Base-by-base conservation (phyloP, 2,888 invertebrate species). In the Chymomyza fuscimana region DNA sequence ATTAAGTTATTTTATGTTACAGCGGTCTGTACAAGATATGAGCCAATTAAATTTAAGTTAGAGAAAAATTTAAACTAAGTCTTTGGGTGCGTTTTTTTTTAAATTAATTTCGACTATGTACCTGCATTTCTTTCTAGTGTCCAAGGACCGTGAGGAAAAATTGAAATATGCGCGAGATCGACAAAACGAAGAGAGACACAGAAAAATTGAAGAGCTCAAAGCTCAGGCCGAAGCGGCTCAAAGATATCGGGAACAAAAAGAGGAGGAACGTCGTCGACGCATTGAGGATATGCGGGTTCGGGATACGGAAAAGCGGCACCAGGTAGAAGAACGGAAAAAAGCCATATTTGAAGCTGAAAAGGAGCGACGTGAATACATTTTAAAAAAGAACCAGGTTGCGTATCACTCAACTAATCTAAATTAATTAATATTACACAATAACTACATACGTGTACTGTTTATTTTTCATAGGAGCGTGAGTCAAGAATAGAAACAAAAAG, bases 181-280 rank as follows among this genome's bases (percentile, higher is more conserved):
- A 87, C 97, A 97, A 92, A 96, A 97, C 93, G 96, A 96, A 90
- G 97, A 97, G 92, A 94, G 97, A 89, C 95, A 96, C 90, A 95
- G 95, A 91, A 96, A 97, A 92, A 93, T 97, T 90, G 97, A 97
- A 91, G 97, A 97, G 93, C 93, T 98, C 88, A 95, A 96, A 90
- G 95, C 96, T 91, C 97, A 97, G 93, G 97, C 97, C 70, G 94
- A 96, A 82, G 96, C 96, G 64, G 97, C 97, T 90, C 97, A 97
- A 93, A 95, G 95, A 90, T 97, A 96, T 92, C 95, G 97, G 63
- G 97, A 97, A 93, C 96, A 96, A 92, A 95, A 97, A 87, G 97
- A 97, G 90, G 95, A 96, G 80, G 97, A 97, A 90, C 93, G 97
- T 68, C 94, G 96, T 86, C 93, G 94, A 87, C 94, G 97, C 81